phyloP scores from a whole-genome alignment of 2,113 vertebrate genomes.

The Camelus bactrianus region DNA sequence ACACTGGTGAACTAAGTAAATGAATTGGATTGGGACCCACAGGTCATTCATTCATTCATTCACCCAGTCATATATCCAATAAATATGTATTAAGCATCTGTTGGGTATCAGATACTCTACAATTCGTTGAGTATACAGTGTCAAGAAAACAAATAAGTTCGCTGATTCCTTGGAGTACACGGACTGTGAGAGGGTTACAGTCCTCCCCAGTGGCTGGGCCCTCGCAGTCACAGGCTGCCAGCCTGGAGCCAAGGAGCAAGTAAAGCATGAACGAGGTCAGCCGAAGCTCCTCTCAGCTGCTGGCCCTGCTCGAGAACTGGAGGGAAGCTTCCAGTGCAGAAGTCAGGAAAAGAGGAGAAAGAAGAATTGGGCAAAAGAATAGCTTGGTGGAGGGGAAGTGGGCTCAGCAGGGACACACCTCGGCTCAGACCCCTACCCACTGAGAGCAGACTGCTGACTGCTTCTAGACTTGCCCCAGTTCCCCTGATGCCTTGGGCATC shows the following conservation, averaged over 20 bases:
- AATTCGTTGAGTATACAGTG: not conserved
- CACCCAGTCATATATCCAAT: not conserved
- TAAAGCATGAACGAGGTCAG: not conserved
- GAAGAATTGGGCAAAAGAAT: not conserved
- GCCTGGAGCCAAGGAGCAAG: constrained; percentile 19
- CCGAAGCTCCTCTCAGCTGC: not conserved
- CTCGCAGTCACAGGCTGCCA: not conserved
- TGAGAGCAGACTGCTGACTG: not conserved
- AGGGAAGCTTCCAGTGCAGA: not conserved
- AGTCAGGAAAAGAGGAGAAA: not conserved
- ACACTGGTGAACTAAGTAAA: not conserved
- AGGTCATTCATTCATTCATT: not conserved
- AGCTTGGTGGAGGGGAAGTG: no score
- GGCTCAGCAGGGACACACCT: not conserved
- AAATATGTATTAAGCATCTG: not conserved
- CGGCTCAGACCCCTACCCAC: not conserved
- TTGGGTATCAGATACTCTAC: not conserved
- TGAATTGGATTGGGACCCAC: not conserved
- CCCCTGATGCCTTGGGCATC: not conserved
- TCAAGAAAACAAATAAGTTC: constrained; percentile 23
- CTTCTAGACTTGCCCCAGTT: not conserved
- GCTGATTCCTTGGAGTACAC: constrained; percentile 13
- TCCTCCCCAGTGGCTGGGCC: not conserved
- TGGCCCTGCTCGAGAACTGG: no score
- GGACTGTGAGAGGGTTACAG: not conserved